These are phyloP conservation scores for Gymnoscopelus braueri DNA, from an alignment of 2,797 vertebrate genomes.

Conservation along the genomic window DNA sequence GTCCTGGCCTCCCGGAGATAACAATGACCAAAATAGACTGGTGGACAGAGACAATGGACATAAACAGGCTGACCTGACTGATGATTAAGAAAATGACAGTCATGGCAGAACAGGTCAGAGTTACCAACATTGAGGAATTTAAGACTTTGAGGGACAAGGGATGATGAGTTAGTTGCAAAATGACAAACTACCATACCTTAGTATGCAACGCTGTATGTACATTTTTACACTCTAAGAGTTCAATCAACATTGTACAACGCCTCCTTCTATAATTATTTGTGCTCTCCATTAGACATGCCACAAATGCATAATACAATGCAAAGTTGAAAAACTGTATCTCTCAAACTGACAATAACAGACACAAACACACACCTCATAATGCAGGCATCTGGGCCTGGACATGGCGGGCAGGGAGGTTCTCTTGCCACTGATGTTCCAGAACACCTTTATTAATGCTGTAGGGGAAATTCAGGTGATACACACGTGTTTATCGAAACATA, in stretches of 20 bases:
- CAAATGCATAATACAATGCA: no score
- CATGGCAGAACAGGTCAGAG: constrained; percentile 94
- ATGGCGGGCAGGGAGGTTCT: constrained; percentile 92
- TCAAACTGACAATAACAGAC: neutral
- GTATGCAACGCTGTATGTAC: no score
- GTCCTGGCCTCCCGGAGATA: no score
- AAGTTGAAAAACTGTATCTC: no score
- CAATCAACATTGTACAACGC: no score
- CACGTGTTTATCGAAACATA: no score
- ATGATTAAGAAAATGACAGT: constrained; percentile 98
- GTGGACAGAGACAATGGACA: neutral
- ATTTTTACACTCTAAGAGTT: no score
- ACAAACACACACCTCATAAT: constrained; percentile 86
- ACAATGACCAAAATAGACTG: no score
- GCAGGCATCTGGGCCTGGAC: constrained; percentile 93
- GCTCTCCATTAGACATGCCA: no score
- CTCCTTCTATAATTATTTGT: no score
- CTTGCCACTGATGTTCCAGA: constrained; percentile 96
- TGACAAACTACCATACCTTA: no score
- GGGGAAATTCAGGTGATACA: no score
- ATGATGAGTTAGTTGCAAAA: neutral
- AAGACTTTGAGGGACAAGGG: constrained; percentile 80
- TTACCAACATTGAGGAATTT: constrained; percentile 97
- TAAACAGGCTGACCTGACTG: constrained; percentile 85
- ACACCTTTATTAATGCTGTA: constrained; percentile 65